Conservation (phyloP, 2,888 invertebrate genomes). For the Hemistola chrysoprasaria region DNA sequence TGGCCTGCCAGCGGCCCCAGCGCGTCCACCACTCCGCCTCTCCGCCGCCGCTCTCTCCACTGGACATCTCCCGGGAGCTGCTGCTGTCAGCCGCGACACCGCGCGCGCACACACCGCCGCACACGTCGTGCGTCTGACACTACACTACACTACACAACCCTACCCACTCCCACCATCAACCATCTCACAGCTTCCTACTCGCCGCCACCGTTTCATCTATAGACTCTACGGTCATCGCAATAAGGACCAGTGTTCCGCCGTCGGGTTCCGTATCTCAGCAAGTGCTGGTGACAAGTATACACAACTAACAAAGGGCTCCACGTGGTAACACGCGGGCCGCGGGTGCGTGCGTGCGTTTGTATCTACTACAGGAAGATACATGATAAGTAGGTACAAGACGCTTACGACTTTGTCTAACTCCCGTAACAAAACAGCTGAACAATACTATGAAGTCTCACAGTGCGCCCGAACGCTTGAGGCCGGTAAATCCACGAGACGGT, state of each 20-base stretch:
- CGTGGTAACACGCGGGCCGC: background rate
- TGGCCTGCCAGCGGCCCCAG: conserved; percentile 69
- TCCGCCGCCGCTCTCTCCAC: conserved; percentile 1
- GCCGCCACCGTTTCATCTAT: background rate
- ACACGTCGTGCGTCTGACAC: conserved; percentile 25
- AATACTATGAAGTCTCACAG: too few species aligned
- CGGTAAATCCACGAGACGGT: too few species aligned
- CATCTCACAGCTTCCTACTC: conserved; percentile 16
- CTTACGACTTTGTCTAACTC: too few species aligned
- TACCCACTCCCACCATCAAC: too few species aligned
- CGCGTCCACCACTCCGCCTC: conserved; percentile 55
- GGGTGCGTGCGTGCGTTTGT: too few species aligned
- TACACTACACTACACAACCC: too few species aligned
- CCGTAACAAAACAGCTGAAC: too few species aligned
- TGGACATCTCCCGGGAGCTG: conserved; percentile 1
- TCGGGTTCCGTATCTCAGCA: conserved; percentile 26
- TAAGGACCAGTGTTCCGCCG: background rate
- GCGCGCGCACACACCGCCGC: conserved; percentile 13
- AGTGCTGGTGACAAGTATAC: conserved; percentile 36
- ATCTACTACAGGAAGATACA: too few species aligned
- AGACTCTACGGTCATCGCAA: background rate
- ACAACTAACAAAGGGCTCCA: conserved; percentile 25
- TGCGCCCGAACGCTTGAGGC: too few species aligned
- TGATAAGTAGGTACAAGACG: too few species aligned
- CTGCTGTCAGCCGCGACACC: background rate